Percentiles rank a stretch among this genome's conserved stretches.
Evolutionary conservation across 2,888 invertebrate genomes (phyloP).

Genomic region (Dryomyza anilis): DNA sequence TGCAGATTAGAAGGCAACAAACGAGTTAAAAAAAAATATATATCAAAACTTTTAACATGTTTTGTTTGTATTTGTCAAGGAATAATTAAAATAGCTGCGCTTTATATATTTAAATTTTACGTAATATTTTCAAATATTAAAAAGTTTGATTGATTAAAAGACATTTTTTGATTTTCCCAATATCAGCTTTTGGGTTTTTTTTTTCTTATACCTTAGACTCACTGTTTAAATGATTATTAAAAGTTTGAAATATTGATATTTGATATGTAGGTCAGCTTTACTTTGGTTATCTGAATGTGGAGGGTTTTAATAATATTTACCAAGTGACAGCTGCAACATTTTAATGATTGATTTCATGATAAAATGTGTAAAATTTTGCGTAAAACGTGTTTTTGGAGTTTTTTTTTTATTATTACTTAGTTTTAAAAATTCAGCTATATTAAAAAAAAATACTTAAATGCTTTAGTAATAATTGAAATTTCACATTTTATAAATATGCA

Average conservation of each 20-base stretch:
- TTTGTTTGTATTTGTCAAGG: not conserved
- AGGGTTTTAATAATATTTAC: not conserved
- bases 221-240: slow-evolving; percentile 6
- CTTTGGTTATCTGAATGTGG: not conserved
- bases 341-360: slow-evolving; percentile 1
- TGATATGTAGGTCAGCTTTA: not conserved
- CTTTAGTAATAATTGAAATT: too few relatives aligned
- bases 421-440: too few relatives aligned
- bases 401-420: too few relatives aligned
- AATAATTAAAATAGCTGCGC: not conserved
- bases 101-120: not conserved
- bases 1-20: not conserved
- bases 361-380: not conserved
- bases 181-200: not conserved
- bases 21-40: not conserved
- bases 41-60: too few relatives aligned
- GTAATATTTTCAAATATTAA: not conserved
- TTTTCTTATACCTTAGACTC: not conserved
- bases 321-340: slow-evolving; percentile 3
- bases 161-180: not conserved
- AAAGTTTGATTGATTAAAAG: not conserved
- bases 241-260: too few relatives aligned
- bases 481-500: not conserved
- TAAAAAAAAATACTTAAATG: too few relatives aligned
- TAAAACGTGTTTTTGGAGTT: not conserved